These are phyloP conservation scores for Danio kyathit DNA, from an alignment of 2,797 vertebrate species.

Conservation along the genomic window DNA sequence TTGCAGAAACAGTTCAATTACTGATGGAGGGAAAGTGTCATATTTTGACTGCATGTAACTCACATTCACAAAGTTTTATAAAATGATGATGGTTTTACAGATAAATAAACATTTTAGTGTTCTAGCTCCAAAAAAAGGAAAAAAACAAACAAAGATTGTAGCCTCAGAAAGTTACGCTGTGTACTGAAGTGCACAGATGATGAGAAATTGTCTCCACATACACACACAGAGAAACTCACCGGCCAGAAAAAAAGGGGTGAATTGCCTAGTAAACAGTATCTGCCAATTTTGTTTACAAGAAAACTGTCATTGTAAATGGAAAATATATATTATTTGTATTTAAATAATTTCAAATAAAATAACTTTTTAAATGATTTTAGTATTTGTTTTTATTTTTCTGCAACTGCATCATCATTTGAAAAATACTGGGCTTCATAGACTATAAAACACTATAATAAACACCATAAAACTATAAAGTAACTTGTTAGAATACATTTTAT, in stretches of 20 bases:
- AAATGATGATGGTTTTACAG: constrained; percentile 29
- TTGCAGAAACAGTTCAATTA: constrained; percentile 32
- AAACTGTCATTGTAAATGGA: constrained; percentile 90
- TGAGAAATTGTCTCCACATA: constrained; percentile 32
- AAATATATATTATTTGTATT: constrained; percentile 93
- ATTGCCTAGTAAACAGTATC: constrained; percentile 77
- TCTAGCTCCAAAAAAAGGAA: constrained; percentile 75
- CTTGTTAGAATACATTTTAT: not conserved
- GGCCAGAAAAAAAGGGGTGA: constrained; percentile 55
- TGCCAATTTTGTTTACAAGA: constrained; percentile 90
- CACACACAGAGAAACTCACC: constrained; percentile 41
- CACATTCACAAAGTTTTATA: constrained; percentile 40
- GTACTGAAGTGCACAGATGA: constrained; percentile 27
- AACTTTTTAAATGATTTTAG: constrained; percentile 78
- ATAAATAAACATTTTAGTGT: constrained; percentile 51
- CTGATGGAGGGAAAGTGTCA: constrained; percentile 52
- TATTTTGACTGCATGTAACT: constrained; percentile 56
- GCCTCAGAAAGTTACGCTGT: constrained; percentile 72
- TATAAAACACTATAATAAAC: no score
- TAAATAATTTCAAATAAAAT: constrained; percentile 96
- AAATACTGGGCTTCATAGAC: not conserved
- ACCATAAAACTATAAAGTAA: no score
- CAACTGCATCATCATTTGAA: not conserved
- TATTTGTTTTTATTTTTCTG: not conserved
- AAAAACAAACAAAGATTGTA: constrained; percentile 76